Evolutionary conservation across 2,797 vertebrate genomes (phyloP), one percentile per base, ranked within the genome.

Genomic region (Pseudopleuronectes americanus): DNA sequence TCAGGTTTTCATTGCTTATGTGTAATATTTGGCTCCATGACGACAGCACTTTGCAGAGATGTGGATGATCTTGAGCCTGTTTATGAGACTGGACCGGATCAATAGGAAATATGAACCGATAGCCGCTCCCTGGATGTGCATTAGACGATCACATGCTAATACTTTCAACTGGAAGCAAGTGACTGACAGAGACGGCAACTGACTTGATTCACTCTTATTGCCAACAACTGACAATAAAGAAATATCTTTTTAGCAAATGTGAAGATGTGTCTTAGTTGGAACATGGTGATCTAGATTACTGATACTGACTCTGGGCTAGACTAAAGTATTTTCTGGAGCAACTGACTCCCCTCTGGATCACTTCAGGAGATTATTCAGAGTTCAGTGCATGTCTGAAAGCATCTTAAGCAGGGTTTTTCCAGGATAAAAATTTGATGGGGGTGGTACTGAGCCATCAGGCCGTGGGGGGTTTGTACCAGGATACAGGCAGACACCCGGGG

Each of bases 61-160:
- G 36, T 38, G 12, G 10, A 31, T 19, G 48, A 56, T 57, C 22
- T 59, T 57, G 38, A 48, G 51, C 16, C 47, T 61, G 49, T 86
- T 84, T 64, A 68, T 52, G 6, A 24, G 70, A 75, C 57, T 49
- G 53, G 17, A 17, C 22, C 68, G 72, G 83, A 91, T 92, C 92
- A 72, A 89, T 92, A 79, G 69, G 85, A 81, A 90, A 91, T 57
- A 33, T 81, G 83, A 92, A 80, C 36, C 68, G 5, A 9, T 14
- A 59, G 52, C 60, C 60, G 33, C 58, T 72, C 48, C 77, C 57
- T 84, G 64, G 74, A 51, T 58, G 63, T 88, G 64, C 85, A 89
- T 87, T 89, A 89, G 19, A 67, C 24, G 16, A 45, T 70, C 74
- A 56, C 66, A 79, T 82, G 71, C 48, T 74, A 1, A 8, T 65